phyloP scores from a whole-genome alignment of 2,888 invertebrate species.

The Eilema griseolum region DNA sequence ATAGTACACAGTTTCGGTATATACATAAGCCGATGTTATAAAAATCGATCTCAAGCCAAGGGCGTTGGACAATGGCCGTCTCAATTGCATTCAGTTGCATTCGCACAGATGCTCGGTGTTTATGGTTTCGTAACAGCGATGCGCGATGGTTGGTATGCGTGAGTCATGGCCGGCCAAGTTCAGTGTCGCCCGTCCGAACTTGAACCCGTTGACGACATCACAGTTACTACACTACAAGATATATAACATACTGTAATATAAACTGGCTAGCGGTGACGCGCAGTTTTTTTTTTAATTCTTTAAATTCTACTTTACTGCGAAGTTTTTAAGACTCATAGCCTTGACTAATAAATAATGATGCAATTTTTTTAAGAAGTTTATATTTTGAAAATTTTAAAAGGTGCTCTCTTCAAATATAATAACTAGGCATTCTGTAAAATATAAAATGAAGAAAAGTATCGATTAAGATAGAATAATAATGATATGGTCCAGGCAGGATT shows the following conservation, averaged over 20 bases:
- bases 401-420: not conserved
- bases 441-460: no score
- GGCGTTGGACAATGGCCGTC: conserved; percentile 60
- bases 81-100: conserved; percentile 62
- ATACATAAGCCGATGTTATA: conserved; percentile 13
- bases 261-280: conserved; percentile 30
- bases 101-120: conserved; percentile 76
- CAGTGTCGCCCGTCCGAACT: conserved; percentile 85
- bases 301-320: no score
- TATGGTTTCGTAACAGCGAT: conserved; percentile 84
- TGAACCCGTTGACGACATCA: conserved; percentile 75
- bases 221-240: conserved; percentile 61
- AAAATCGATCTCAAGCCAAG: conserved; percentile 49
- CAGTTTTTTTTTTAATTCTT: not conserved
- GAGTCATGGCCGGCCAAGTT: conserved; percentile 86
- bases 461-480: no score
- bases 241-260: conserved; percentile 56
- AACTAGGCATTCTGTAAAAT: not conserved
- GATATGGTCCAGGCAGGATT: no score
- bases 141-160: conserved; percentile 77
- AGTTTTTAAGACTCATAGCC: not conserved
- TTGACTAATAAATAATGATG: not conserved
- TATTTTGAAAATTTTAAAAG: not conserved
- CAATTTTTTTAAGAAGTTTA: no score
- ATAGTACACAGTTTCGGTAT: not conserved